Percentiles rank a stretch among this genome's conserved stretches.
These are phyloP conservation scores for Drosophila arizonae DNA, from an alignment of 1,140 invertebrate species.

Conservation along the genomic window DNA sequence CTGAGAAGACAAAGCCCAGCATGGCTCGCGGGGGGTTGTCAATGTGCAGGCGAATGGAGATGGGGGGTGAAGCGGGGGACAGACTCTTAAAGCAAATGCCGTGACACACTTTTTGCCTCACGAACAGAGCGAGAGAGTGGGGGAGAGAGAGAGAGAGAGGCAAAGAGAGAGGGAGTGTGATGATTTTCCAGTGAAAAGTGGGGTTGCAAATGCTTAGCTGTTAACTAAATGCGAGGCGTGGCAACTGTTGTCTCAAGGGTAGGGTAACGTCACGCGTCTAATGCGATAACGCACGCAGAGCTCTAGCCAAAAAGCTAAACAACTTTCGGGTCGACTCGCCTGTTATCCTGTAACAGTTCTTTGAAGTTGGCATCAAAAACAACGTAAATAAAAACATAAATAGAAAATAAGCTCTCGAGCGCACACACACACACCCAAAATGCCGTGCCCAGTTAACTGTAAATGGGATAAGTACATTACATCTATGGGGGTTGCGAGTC, in stretches of 20 bases:
- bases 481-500: conserved; percentile 15
- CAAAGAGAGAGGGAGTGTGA: neutral
- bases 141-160: conserved; percentile 6
- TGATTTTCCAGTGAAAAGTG: too few species aligned
- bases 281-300: conserved; percentile 34
- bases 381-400: neutral
- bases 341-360: conserved; percentile 5
- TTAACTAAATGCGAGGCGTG: conserved; percentile 14
- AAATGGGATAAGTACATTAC: conserved; percentile 4
- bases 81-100: conserved; percentile 12
- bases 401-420: neutral
- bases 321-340: neutral
- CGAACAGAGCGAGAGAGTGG: neutral
- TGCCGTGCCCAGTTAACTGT: neutral
- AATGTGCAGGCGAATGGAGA: too few species aligned
- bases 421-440: conserved; percentile 1
- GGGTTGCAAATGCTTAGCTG: neutral
- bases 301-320: neutral
- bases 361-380: neutral
- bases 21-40: neutral
- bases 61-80: neutral
- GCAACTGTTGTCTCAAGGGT: neutral
- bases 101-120: conserved; percentile 31
- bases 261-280: conserved; percentile 4
- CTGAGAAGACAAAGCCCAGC: neutral